Evolutionary conservation across 2,113 vertebrate species (phyloP).

Genomic region (Crotophaga sulcirostris): DNA sequence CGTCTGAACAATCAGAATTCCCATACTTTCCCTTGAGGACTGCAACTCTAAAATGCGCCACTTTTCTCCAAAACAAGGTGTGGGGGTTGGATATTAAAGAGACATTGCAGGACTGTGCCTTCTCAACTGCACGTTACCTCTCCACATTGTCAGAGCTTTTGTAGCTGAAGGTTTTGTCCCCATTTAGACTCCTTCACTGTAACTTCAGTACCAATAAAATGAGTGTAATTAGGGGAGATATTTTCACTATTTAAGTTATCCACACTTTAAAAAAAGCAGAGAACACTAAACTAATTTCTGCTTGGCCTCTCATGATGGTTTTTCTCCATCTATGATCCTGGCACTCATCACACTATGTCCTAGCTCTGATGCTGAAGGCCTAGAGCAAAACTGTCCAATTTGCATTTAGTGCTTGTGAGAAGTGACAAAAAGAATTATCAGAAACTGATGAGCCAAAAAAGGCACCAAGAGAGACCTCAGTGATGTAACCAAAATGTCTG

Average conservation of each 20-base stretch:
- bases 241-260: not conserved
- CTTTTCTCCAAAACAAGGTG: not conserved
- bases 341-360: rapidly evolving
- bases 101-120: not conserved
- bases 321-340: not conserved
- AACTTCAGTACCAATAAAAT: not conserved
- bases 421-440: not conserved
- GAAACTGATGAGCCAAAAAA: not conserved
- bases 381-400: not conserved
- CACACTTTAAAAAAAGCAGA: not conserved
- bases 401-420: not conserved
- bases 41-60: not conserved
- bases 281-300: not conserved
- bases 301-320: not conserved
- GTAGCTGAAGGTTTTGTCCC: not conserved
- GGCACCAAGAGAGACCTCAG: not conserved
- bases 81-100: too few relatives aligned
- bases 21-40: not conserved
- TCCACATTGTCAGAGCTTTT: not conserved
- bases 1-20: not conserved
- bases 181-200: not conserved
- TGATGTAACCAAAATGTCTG: not conserved
- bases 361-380: not conserved
- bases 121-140: rapidly evolving
- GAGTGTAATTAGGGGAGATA: not conserved